Base-by-base conservation (phyloP, 2,888 invertebrate genomes). In the Drosophila pseudotalamancana region DNA sequence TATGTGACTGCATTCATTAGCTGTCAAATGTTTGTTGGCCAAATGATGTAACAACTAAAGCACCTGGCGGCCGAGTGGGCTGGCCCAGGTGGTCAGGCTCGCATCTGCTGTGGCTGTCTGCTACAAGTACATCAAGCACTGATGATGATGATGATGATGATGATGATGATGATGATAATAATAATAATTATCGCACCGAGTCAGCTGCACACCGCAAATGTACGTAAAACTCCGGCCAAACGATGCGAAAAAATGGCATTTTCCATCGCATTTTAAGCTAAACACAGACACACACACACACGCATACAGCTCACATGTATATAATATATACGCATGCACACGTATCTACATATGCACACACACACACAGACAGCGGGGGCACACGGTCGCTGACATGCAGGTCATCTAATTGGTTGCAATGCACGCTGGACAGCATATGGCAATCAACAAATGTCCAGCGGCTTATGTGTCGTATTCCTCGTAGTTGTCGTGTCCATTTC, bases 371-470 rank as follows among this genome's bases (percentile, higher is more conserved):
- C 0, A 2, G 32, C 19, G 45, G 23, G 19, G 46, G 29, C 37
- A 14, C 16, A 23, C 23, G 16, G 40, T 49, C 53, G 64, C 55
- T 64, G 79, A 76, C 72, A 72, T 72, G 69, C 72, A 78, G 86
- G 77, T 83, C 79, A 82, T 75, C 86, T 80, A 80, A 86, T 86
- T 80, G 80, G 80, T 76, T 72, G 83, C 83, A 75, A 55, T 69
- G 72, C 82, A 67, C 72, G 77, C 69, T 65, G 59, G 57, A 69
- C 75, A 66, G 60, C 55, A 72, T 69, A 57, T 78, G 79, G 83
- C 86, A 78, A 80, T 80, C 80, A 85, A 79, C 86, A 83, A 80
- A 69, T 82, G 72, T 83, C 79, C 80, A 82, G 80, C 69, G 72
- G 83, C 80, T 86, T 82, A 75, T 71, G 57, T 84, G 62, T 71